A percentile compares a stretch with the other conserved stretches of the same genome.
Conservation (phyloP, 2,113 vertebrate genomes). For the Cepphus grylle region DNA sequence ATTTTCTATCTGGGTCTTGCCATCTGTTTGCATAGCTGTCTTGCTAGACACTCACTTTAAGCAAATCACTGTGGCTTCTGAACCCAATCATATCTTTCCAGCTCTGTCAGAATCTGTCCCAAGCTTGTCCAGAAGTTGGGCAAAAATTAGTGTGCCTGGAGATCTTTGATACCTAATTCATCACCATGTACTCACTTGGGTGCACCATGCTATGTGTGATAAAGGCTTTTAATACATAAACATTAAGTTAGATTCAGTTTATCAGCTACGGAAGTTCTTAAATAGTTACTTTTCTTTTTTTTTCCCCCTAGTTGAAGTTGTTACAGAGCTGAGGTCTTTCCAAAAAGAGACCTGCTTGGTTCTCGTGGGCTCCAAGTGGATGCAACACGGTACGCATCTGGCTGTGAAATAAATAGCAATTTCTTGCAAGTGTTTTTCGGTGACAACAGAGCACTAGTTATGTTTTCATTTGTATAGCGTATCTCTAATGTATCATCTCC, state of each 20-base stretch:
- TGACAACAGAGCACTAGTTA: not conserved
- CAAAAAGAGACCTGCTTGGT: not conserved
- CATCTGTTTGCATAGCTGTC: constrained; percentile 63
- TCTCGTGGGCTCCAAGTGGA: not conserved
- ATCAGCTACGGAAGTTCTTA: not conserved
- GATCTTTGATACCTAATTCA: not conserved
- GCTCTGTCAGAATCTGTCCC: not conserved
- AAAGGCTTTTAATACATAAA: not conserved
- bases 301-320: not conserved
- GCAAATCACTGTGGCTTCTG: constrained; percentile 19
- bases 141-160: not conserved
- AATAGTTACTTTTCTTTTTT: not conserved
- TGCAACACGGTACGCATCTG: not conserved
- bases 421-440: not conserved
- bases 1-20: constrained; percentile 60
- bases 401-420: not conserved
- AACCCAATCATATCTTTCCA: not conserved
- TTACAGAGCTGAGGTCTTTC: not conserved
- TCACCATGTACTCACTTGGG: not conserved
- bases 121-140: not conserved
- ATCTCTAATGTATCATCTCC: rapidly evolving
- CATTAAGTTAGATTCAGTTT: not conserved
- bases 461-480: not conserved
- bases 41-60: constrained; percentile 45
- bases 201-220: not conserved